A percentile compares a stretch with the other conserved stretches of the same genome.
Evolutionary conservation across 1,140 invertebrate species (phyloP).

Genomic region (Caerostris extrusa): DNA sequence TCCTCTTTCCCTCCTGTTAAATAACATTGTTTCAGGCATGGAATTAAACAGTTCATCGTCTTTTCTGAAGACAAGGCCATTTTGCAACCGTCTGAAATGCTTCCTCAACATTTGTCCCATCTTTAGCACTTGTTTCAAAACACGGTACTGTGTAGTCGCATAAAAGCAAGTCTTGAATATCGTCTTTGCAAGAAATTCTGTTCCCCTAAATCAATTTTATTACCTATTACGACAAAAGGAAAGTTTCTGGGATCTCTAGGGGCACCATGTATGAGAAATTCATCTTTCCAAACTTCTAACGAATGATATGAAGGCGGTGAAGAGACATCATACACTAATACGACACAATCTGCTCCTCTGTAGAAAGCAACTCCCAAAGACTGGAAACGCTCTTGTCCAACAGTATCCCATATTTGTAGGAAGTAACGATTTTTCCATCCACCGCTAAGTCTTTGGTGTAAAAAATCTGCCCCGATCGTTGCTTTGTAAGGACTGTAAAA

Average conservation of each 20-base stretch:
- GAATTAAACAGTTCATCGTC: constrained; percentile 96
- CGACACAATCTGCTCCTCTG: constrained; percentile 99
- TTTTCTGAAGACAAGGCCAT: constrained; percentile 95
- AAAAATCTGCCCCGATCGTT: constrained; percentile 99
- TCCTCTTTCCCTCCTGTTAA: background rate
- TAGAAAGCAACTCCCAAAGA: constrained; percentile 99
- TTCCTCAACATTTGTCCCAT: constrained; percentile 98
- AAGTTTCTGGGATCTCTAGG: constrained; percentile 99
- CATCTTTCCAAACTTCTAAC: constrained; percentile 99
- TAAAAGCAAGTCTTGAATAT: constrained; percentile 80
- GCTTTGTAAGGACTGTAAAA: constrained; percentile 99
- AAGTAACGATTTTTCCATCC: constrained; percentile 98
- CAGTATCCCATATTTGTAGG: constrained; percentile 99
- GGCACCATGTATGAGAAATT: constrained; percentile 98
- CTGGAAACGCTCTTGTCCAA: constrained; percentile 99
- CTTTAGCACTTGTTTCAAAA: constrained; percentile 99
- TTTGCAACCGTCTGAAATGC: constrained; percentile 98
- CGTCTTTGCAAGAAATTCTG: constrained; percentile 84
- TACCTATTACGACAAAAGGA: constrained; percentile 99
- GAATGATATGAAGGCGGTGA: constrained; percentile 98
- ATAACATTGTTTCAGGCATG: constrained; percentile 88
- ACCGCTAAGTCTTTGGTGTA: constrained; percentile 99
- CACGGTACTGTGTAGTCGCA: constrained; percentile 94
- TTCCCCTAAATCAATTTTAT: constrained; percentile 99
- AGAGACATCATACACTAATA: constrained; percentile 98